phyloP scores from a whole-genome alignment of 2,113 vertebrate genomes.

The Australoheros scitulus region DNA sequence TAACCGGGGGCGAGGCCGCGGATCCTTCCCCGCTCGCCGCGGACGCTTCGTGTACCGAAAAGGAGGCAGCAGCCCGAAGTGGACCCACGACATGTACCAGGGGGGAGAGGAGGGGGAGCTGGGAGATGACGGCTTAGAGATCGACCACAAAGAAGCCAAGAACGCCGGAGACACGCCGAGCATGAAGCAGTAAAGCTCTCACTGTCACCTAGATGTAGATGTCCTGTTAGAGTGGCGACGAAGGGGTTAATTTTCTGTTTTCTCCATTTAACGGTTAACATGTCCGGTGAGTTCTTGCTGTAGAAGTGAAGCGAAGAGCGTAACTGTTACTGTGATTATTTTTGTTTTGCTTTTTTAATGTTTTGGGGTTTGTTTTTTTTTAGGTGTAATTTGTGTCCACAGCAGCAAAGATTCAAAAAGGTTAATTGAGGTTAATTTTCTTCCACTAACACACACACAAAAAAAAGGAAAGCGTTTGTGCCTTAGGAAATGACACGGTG shows the following conservation, averaged over 20 bases:
- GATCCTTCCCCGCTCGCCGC: slow-evolving; percentile 86
- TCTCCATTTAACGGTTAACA: slow-evolving; percentile 9
- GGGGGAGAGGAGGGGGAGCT: slow-evolving; percentile 87
- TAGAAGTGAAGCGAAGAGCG: slow-evolving; percentile 12
- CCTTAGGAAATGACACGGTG: slow-evolving; percentile 69
- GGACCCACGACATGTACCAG: slow-evolving; percentile 98
- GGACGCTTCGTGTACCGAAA: slow-evolving; percentile 92
- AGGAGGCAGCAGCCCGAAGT: slow-evolving; percentile 90
- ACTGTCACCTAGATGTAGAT: neutral
- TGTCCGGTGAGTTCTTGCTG: slow-evolving; percentile 2
- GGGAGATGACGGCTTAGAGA: slow-evolving; percentile 85
- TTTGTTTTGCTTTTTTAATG: slow-evolving; percentile 1
- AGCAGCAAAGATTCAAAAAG: neutral
- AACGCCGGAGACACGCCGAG: slow-evolving; percentile 72
- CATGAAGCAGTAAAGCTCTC: slow-evolving; percentile 76
- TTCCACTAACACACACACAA: slow-evolving; percentile 17
- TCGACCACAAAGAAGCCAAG: slow-evolving; percentile 84
- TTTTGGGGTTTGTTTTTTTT: neutral
- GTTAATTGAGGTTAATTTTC: neutral
- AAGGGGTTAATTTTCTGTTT: neutral
- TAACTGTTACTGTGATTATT: slow-evolving; percentile 22
- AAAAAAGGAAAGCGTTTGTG: slow-evolving; percentile 66
- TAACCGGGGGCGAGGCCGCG: slow-evolving; percentile 87
- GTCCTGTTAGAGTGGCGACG: neutral
- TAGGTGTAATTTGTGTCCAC: neutral